Base-by-base conservation (phyloP, 2,797 vertebrate genomes). In the Catostomus latipinnis region DNA sequence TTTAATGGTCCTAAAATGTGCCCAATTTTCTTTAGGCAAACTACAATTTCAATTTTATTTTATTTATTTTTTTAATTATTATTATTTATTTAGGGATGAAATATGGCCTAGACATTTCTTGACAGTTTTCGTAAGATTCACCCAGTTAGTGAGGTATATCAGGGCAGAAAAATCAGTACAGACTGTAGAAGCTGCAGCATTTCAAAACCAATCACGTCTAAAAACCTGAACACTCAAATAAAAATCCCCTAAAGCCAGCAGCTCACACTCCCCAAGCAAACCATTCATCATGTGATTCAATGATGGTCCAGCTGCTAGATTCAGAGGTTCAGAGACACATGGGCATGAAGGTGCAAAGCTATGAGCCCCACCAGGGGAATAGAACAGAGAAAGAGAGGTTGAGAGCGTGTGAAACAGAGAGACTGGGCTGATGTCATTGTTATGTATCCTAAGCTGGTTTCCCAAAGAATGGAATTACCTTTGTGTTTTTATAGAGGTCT, bases 361-460 rank as follows among this genome's bases (percentile, higher is more conserved):
- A 71, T 14, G 49, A 52, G 43, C 11, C 9, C 53, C 54, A 48
- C 45, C 16, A 60, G 65, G 13, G 22, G 18, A n/a, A 9, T 3
- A 52, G 48, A 58, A 74, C 11, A 73, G n/a, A 46, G 13, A 82
- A 62, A 9, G n/a, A 54, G 12, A 56, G 49, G 60, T 43, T 18
- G 14, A 71, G 53, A 57, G 22, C 22, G 52, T 62, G 48, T 49
- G 58, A 49, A 52, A 56, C 0, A 14, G 12, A 49, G 50, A 58
- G 46, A 8, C 22, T 69, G 53, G 50, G 66, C 14, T 86, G 80
- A 84, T 77, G 85, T 86, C 82, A 80, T 75, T 77, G 74, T 65
- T 81, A 71, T 56, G 62, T 34, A 56, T 81, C 67, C 65, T 22
- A 54, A 72, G 58, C 22, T 56, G 56, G 22, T 79, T 84, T 76